Evolutionary conservation across 2,113 vertebrate genomes (phyloP).

Genomic region (Pseudopodoces humilis): DNA sequence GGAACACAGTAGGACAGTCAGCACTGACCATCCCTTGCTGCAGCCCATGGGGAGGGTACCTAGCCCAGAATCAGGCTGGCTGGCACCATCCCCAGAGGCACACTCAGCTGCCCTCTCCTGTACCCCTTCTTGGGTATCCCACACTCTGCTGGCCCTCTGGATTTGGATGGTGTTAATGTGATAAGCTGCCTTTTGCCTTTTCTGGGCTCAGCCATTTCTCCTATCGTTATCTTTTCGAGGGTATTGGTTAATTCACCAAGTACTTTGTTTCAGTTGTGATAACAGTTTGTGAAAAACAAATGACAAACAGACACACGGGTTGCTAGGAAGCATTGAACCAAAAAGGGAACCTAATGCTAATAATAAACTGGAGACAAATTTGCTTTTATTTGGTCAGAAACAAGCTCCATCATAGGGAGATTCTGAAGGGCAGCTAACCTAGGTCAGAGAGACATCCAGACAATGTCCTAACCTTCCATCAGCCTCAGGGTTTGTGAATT

Average conservation of each 20-base stretch:
- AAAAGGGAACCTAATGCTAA: conserved; percentile 49
- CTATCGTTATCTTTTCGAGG: neutral
- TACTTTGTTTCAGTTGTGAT: conserved; percentile 16
- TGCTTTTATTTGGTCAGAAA: conserved; percentile 23
- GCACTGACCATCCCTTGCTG: neutral
- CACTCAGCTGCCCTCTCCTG: fast-evolving
- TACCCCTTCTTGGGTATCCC: neutral
- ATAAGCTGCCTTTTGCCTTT: neutral
- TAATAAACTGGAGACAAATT: conserved; percentile 65
- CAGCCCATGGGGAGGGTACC: neutral
- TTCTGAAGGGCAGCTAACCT: neutral
- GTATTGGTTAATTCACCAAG: conserved; percentile 27
- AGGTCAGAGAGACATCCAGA: neutral
- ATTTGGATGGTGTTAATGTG: neutral
- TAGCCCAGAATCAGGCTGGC: neutral
- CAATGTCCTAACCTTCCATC: neutral
- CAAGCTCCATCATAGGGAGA: neutral
- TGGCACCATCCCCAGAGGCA: neutral
- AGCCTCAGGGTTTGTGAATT: neutral
- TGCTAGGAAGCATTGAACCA: conserved; percentile 68
- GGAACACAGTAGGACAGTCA: neutral
- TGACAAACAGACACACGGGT: conserved; percentile 63
- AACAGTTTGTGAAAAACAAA: conserved; percentile 59
- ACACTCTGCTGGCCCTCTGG: fast-evolving
- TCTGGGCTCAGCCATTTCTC: neutral